phyloP scores from a whole-genome alignment of 2,113 vertebrate species.

The Muntiacus reevesi region DNA sequence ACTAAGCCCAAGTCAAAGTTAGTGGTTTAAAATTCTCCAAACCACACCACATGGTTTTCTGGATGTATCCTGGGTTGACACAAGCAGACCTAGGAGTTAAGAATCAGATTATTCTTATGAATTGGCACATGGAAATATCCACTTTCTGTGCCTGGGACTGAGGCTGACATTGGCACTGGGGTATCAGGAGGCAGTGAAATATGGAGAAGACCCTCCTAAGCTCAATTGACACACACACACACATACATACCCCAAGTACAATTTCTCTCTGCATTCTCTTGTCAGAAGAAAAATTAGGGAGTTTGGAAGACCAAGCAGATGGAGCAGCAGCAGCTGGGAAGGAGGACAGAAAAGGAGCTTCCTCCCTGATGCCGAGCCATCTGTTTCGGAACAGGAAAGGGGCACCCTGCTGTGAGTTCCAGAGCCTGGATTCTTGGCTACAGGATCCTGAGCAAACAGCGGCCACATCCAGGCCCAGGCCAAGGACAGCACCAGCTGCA shows the following conservation, averaged over 20 bases:
- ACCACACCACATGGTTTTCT: not conserved
- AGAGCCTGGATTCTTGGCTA: not conserved
- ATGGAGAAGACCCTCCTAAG: not conserved
- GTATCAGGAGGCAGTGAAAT: not conserved
- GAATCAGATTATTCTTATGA: not conserved
- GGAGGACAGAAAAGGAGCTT: not conserved
- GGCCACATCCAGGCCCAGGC: not conserved
- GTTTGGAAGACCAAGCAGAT: not conserved
- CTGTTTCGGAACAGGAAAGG: fast-evolving
- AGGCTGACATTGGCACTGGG: not conserved
- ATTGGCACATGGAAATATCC: not conserved
- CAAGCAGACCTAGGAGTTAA: not conserved
- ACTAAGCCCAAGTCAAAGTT: not conserved
- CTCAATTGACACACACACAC: not conserved
- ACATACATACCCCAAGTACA: not conserved
- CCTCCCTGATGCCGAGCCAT: not conserved
- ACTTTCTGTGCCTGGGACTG: not conserved
- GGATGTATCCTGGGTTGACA: not conserved
- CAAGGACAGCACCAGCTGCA: not conserved
- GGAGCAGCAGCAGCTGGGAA: not conserved
- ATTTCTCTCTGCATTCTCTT: not conserved
- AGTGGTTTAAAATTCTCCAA: no score
- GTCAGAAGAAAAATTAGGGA: not conserved
- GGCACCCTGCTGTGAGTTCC: not conserved
- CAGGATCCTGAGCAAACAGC: not conserved